phyloP scores from a whole-genome alignment of 2,888 invertebrate genomes.

The Acronicta aceris region DNA sequence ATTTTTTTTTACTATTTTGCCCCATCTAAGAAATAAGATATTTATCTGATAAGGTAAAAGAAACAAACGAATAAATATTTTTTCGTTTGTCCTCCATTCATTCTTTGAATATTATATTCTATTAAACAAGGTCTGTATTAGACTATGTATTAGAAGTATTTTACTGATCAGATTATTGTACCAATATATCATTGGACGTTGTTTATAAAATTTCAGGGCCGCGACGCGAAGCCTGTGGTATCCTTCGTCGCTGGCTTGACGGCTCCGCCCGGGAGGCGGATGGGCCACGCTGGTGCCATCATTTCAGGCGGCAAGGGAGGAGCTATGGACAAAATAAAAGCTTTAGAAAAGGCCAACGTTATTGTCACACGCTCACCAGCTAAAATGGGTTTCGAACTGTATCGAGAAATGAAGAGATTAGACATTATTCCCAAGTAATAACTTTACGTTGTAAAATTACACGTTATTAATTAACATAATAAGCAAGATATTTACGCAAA shows the following conservation, averaged over 20 bases:
- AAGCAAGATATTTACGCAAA: slow-evolving; percentile 62
- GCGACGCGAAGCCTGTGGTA: slow-evolving; percentile 98
- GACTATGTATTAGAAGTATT: not conserved
- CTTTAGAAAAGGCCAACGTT: slow-evolving; percentile 97
- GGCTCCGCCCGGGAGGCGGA: slow-evolving; percentile 98
- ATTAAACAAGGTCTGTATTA: not conserved
- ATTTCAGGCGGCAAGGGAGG: slow-evolving; percentile 99
- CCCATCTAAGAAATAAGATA: too few relatives aligned
- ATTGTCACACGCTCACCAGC: slow-evolving; percentile 98
- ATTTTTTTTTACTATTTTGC: too few relatives aligned
- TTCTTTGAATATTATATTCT: too few relatives aligned
- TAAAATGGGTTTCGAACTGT: slow-evolving; percentile 97
- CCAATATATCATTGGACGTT: slow-evolving; percentile 13
- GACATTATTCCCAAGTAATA: slow-evolving; percentile 87
- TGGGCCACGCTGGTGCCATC: slow-evolving; percentile 99
- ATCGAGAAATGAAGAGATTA: slow-evolving; percentile 96
- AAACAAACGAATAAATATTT: too few relatives aligned
- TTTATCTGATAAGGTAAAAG: too few relatives aligned
- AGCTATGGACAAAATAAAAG: slow-evolving; percentile 99
- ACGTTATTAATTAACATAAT: slow-evolving; percentile 25
- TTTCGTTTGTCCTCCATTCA: not conserved
- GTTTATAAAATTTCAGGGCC: slow-evolving; percentile 89
- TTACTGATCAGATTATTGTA: not conserved
- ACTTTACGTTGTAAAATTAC: slow-evolving; percentile 50
- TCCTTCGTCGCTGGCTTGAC: slow-evolving; percentile 99